Percentiles rank a stretch among this genome's conserved stretches.
Evolutionary conservation across 2,113 vertebrate genomes (phyloP).

Genomic region (Mungos mungo): DNA sequence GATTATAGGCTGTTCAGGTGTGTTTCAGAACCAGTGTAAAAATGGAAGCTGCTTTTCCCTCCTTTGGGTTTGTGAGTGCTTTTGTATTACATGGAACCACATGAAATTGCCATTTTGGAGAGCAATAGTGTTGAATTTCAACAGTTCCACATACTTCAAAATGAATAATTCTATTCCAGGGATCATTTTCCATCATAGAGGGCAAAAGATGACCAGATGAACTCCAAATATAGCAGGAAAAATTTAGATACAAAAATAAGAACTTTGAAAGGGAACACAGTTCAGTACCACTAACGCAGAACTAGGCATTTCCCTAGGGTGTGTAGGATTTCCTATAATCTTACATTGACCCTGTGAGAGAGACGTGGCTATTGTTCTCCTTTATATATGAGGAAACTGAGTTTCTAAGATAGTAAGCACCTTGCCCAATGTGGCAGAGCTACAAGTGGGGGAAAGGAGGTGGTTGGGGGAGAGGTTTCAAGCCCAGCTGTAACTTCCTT

Average conservation of each 20-base stretch:
- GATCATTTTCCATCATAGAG: background rate
- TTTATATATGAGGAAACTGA: background rate
- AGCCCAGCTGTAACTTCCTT: background rate
- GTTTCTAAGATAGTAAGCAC: background rate
- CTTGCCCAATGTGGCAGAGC: background rate
- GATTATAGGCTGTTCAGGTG: background rate
- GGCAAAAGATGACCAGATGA: background rate
- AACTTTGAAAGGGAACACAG: background rate
- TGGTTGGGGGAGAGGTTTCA: background rate
- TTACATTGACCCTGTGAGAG: background rate
- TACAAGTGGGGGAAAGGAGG: background rate
- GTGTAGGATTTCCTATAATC: background rate
- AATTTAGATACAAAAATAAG: slow-evolving; percentile 13
- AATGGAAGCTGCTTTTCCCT: background rate
- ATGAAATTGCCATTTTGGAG: background rate
- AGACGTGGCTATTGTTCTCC: background rate
- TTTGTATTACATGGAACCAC: background rate
- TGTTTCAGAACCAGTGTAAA: background rate
- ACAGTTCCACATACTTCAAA: background rate
- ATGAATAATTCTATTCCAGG: background rate
- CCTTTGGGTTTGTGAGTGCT: background rate
- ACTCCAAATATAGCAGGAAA: background rate
- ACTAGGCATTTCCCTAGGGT: background rate
- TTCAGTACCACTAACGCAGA: background rate
- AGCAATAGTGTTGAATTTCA: background rate